A percentile compares a stretch with the other conserved stretches of the same genome.
These are phyloP conservation scores for Nesogale talazaci DNA, from an alignment of 2,113 vertebrate genomes.

Conservation along the genomic window DNA sequence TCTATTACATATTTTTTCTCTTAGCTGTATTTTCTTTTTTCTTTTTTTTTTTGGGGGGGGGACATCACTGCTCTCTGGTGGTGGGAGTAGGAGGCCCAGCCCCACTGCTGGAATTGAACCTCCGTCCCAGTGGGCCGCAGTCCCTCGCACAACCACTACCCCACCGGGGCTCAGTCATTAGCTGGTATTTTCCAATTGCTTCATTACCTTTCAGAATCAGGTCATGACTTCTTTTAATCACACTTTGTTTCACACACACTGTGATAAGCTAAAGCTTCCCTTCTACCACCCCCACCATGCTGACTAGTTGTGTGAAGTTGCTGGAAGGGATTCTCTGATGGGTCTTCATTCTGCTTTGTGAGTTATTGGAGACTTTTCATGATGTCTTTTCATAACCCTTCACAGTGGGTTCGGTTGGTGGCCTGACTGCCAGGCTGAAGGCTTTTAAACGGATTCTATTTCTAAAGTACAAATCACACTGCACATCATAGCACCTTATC, in stretches of 20 bases:
- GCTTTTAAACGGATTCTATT: conserved; percentile 27
- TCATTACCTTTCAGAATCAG: background rate
- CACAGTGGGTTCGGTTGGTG: background rate
- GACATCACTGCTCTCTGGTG: too few species aligned
- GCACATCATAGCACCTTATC: background rate
- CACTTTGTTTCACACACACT: conserved; percentile 33
- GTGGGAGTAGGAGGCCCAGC: too few species aligned
- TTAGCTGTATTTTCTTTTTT: too few species aligned
- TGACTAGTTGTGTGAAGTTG: conserved; percentile 28
- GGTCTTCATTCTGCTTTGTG: conserved; percentile 20
- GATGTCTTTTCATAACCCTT: conserved; percentile 52
- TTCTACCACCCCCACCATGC: background rate
- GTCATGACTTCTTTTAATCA: conserved; percentile 16
- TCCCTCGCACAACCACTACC: too few species aligned
- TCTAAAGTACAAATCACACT: background rate
- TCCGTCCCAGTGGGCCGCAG: too few species aligned
- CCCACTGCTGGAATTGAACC: too few species aligned
- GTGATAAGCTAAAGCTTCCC: background rate
- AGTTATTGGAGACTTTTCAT: conserved; percentile 23
- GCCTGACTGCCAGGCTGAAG: background rate
- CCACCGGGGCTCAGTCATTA: too few species aligned
- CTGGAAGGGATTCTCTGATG: background rate
- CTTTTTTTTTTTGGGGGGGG: too few species aligned
- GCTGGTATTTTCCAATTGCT: background rate
- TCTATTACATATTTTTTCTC: background rate